phyloP scores from a whole-genome alignment of 2,113 vertebrate species.

The Tichodroma muraria region DNA sequence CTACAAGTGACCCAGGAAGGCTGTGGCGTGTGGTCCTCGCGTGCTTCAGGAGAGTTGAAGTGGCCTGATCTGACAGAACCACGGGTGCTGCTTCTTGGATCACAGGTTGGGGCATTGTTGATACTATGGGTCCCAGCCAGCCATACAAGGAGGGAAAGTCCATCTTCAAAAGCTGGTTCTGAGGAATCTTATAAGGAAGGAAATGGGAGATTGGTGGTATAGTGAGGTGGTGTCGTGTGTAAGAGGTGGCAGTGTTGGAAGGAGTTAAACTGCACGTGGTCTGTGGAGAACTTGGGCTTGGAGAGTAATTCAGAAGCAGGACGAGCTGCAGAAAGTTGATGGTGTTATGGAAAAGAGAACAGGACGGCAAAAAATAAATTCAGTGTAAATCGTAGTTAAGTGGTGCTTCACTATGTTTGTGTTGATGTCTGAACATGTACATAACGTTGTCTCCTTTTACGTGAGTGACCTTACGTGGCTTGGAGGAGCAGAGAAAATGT shows the following conservation, averaged over 20 bases:
- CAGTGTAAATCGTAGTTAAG: background rate
- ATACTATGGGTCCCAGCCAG: background rate
- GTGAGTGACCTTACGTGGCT: background rate
- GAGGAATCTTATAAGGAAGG: background rate
- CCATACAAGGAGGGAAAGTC: background rate
- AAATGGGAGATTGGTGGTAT: background rate
- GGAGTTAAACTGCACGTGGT: background rate
- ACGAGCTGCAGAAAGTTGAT: background rate
- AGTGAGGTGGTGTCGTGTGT: fast-evolving
- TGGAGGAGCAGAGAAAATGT: background rate
- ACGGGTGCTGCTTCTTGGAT: background rate
- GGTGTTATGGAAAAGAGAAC: background rate
- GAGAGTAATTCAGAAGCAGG: background rate
- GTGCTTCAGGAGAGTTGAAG: fast-evolving
- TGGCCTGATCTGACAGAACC: background rate
- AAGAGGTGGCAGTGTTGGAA: background rate
- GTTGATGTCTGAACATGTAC: background rate
- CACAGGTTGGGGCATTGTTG: background rate
- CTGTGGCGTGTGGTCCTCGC: background rate
- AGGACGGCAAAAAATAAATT: background rate
- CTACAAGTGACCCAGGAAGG: background rate
- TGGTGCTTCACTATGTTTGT: background rate
- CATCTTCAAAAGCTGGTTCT: background rate
- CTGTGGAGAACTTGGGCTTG: background rate
- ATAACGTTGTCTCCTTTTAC: background rate